Evolutionary conservation across 2,888 invertebrate species (phyloP).

Genomic region (Hemistola chrysoprasaria): DNA sequence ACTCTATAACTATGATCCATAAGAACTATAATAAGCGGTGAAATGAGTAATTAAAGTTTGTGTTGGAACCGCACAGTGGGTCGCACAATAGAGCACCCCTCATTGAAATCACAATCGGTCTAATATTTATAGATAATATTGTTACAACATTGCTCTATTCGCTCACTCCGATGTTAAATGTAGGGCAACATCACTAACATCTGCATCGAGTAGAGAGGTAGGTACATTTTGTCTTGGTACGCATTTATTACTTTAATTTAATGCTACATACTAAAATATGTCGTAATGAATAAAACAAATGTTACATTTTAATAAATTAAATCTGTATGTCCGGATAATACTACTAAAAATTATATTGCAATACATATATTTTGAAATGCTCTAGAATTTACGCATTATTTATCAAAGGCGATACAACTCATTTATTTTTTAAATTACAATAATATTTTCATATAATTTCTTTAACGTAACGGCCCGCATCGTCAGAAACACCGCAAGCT

Average conservation of each 20-base stretch:
- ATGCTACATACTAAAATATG: too few species aligned
- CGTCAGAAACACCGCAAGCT: constrained; percentile 21
- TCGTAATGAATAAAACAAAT: too few species aligned
- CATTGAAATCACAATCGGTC: constrained; percentile 57
- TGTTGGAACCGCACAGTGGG: constrained; percentile 43
- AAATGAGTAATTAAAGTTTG: constrained; percentile 9
- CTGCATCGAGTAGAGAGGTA: constrained; percentile 27
- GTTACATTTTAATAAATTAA: too few species aligned
- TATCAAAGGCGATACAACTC: too few species aligned
- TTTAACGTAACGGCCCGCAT: constrained; percentile 27
- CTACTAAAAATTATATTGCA: too few species aligned
- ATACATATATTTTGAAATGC: too few species aligned
- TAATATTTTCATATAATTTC: constrained; percentile 1
- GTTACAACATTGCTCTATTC: constrained; percentile 54
- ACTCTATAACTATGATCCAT: constrained; percentile 1
- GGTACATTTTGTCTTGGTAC: constrained; percentile 22
- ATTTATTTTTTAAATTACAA: too few species aligned
- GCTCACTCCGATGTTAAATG: constrained; percentile 40
- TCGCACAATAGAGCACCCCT: constrained; percentile 53
- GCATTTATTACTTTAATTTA: too few species aligned
- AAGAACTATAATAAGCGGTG: constrained; percentile 20
- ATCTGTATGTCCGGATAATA: too few species aligned
- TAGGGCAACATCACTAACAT: constrained; percentile 47
- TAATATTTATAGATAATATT: constrained; percentile 77
- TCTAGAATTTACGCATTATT: neutral